Conservation (phyloP, 2,797 vertebrate species). For the Neomorphus geoffroyi region DNA sequence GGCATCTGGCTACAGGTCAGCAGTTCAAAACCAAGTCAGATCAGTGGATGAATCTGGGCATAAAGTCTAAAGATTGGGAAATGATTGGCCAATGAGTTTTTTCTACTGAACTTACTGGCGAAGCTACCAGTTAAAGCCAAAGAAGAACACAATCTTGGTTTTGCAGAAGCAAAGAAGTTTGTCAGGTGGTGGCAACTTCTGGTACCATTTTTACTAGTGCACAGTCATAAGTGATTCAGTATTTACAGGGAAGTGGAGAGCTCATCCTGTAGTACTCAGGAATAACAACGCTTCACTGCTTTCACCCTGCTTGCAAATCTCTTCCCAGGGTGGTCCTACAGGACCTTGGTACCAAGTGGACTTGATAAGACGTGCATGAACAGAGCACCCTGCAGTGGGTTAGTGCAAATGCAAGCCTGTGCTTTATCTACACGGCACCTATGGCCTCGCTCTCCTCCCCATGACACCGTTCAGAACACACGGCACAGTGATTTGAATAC, state of each 20-base stretch:
- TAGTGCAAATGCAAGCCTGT: not conserved
- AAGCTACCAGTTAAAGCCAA: not conserved
- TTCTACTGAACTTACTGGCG: not conserved
- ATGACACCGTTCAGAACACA: rapidly evolving
- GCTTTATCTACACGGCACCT: rapidly evolving
- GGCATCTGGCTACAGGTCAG: not conserved
- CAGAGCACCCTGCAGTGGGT: not conserved
- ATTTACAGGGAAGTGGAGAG: not conserved
- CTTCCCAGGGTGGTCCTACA: not conserved
- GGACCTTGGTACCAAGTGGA: too few species aligned
- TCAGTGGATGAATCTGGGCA: not conserved
- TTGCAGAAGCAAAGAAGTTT: not conserved
- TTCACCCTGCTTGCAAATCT: not conserved
- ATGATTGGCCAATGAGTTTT: not conserved
- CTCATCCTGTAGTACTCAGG: rapidly evolving
- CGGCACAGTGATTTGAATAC: not conserved
- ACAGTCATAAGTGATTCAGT: not conserved
- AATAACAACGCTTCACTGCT: rapidly evolving
- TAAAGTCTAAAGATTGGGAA: not conserved
- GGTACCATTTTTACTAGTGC: not conserved
- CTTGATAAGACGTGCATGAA: not conserved
- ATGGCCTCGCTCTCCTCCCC: not conserved
- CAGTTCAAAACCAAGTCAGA: not conserved
- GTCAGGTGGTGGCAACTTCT: not conserved
- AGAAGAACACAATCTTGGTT: not conserved